phyloP scores from a whole-genome alignment of 2,797 vertebrate genomes.

The Ibycter americanus region DNA sequence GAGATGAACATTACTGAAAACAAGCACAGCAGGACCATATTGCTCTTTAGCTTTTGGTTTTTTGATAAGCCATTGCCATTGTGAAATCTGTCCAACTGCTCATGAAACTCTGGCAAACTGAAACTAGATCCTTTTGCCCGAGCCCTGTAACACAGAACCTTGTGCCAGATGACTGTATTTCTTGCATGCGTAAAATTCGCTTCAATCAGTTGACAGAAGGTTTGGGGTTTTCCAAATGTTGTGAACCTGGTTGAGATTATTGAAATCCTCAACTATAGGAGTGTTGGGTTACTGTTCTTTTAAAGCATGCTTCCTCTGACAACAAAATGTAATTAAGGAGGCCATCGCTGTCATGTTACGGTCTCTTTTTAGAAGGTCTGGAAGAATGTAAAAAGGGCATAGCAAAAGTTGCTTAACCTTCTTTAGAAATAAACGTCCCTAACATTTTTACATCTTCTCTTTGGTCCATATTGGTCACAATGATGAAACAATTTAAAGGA shows the following conservation, averaged over 20 bases:
- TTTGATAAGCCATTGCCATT: background rate
- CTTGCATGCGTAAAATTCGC: slow-evolving; percentile 42
- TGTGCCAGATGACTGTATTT: slow-evolving; percentile 27
- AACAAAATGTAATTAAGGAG: slow-evolving; percentile 71
- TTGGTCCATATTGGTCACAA: slow-evolving; percentile 58
- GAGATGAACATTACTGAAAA: background rate
- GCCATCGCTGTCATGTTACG: slow-evolving; percentile 51
- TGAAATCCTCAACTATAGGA: slow-evolving; percentile 33
- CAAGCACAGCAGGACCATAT: background rate
- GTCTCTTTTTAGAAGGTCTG: slow-evolving; percentile 56
- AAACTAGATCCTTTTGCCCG: slow-evolving; percentile 14
- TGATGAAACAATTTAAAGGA: slow-evolving; percentile 73
- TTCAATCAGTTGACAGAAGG: slow-evolving; percentile 46
- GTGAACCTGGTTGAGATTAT: slow-evolving; percentile 63
- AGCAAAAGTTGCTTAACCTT: slow-evolving; percentile 62
- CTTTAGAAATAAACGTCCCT: slow-evolving; percentile 17
- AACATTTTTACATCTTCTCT: slow-evolving; percentile 58
- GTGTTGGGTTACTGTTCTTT: slow-evolving; percentile 65
- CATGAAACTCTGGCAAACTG: slow-evolving; percentile 36
- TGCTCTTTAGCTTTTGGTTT: background rate
- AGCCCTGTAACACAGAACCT: background rate
- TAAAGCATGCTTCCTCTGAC: slow-evolving; percentile 70
- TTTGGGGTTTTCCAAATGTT: slow-evolving; percentile 59
- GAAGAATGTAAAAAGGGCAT: slow-evolving; percentile 53
- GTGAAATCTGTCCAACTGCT: slow-evolving; percentile 19